Evolutionary conservation across 2,888 invertebrate genomes (phyloP).

Genomic region (Scrobipalpa costella): DNA sequence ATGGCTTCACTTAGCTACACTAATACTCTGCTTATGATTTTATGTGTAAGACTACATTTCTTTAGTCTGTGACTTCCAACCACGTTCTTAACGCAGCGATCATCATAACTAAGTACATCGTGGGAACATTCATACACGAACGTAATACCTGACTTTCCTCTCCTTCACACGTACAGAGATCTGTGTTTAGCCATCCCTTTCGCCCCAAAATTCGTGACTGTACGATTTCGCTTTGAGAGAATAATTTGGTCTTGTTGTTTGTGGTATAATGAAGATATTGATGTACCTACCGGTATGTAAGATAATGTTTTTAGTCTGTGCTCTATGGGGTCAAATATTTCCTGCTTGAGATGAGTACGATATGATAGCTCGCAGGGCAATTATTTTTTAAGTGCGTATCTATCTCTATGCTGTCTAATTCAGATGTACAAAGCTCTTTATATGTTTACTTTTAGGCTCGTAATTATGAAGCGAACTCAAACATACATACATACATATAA

Average conservation of each 20-base stretch:
- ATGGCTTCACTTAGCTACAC: too few relatives aligned
- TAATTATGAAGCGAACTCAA: too few relatives aligned
- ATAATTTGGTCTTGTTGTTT: conserved; percentile 53
- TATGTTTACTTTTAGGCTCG: too few relatives aligned
- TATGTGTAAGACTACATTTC: neutral
- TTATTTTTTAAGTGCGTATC: too few relatives aligned
- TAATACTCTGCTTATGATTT: too few relatives aligned
- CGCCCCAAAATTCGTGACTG: conserved; percentile 66
- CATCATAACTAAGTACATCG: conserved; percentile 49
- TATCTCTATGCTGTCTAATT: too few relatives aligned
- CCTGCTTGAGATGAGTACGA: too few relatives aligned
- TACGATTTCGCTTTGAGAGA: conserved; percentile 58
- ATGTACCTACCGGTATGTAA: conserved; percentile 30
- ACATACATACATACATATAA: too few relatives aligned
- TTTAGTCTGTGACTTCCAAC: neutral
- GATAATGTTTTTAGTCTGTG: conserved; percentile 5
- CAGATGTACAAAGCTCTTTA: too few relatives aligned
- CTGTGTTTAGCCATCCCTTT: conserved; percentile 40
- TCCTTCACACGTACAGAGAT: conserved; percentile 33
- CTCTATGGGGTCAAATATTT: too few relatives aligned
- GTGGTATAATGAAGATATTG: conserved; percentile 50
- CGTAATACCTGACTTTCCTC: conserved; percentile 42
- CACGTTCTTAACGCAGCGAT: conserved; percentile 33
- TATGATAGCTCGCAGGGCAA: too few relatives aligned
- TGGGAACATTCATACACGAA: conserved; percentile 53